Evolutionary conservation across 2,113 vertebrate genomes (phyloP).

Genomic region (Corythoichthys intestinalis): DNA sequence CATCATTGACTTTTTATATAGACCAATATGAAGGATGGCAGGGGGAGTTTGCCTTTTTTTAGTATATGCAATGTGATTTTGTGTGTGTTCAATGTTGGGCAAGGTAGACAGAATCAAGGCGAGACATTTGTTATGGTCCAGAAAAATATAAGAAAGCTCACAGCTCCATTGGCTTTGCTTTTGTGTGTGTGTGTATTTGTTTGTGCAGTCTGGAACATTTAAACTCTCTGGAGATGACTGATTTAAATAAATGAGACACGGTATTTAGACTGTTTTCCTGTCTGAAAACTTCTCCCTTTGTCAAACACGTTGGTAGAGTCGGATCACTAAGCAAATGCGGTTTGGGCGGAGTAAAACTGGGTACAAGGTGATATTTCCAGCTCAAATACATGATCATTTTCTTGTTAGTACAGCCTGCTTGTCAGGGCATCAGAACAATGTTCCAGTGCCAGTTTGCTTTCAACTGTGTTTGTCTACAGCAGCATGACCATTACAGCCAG

Average conservation of each 20-base stretch:
- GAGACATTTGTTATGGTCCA: slow-evolving; percentile 22
- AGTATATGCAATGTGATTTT: background rate
- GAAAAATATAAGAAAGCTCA: background rate
- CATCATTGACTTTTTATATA: slow-evolving; percentile 44
- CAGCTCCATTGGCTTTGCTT: background rate
- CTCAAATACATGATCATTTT: slow-evolving; percentile 55
- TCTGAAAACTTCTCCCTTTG: slow-evolving; percentile 27
- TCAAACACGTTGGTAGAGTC: slow-evolving; percentile 36
- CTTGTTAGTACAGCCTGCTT: slow-evolving; percentile 65
- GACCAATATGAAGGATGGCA: slow-evolving; percentile 43
- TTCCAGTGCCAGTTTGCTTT: slow-evolving; percentile 49
- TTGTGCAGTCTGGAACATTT: slow-evolving; percentile 4
- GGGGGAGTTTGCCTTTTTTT: slow-evolving; percentile 26
- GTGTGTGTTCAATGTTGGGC: slow-evolving; percentile 5
- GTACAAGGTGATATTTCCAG: slow-evolving; percentile 56
- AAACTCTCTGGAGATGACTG: slow-evolving; percentile 55
- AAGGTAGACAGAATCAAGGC: background rate
- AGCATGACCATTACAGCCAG: slow-evolving; percentile 53
- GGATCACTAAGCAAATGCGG: slow-evolving; percentile 30
- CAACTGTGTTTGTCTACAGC: slow-evolving; percentile 42
- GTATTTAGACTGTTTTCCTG: background rate
- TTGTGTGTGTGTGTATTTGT: background rate
- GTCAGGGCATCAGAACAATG: slow-evolving; percentile 44
- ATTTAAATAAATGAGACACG: slow-evolving; percentile 19
- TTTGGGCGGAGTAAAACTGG: slow-evolving; percentile 49